Evolutionary conservation across 2,797 vertebrate genomes (phyloP), one percentile per base, ranked within the genome.

Genomic region (Semaprochilodus insignis): DNA sequence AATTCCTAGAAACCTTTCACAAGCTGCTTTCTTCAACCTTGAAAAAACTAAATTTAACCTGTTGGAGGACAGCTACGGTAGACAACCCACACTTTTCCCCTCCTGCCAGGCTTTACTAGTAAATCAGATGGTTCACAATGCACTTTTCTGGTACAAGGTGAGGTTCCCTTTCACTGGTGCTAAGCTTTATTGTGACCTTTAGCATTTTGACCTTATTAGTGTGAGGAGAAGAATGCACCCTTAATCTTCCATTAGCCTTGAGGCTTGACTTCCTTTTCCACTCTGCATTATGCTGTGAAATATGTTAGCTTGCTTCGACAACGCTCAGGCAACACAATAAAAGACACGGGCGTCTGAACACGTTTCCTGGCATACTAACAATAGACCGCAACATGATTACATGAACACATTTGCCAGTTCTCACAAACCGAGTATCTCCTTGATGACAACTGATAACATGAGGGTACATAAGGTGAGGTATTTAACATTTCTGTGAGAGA

Each of bases 121-220:
- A 48, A 71, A 34, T 51, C n/a, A 71, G 21, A 16, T 4, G 4
- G n/a, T 27, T 74, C 54, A 19, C 31, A 59, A 21, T 36, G 10
- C 7, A n/a, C 34, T 59, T 55, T 73, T 16, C 15, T 54, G 23
- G 52, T 31, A 31, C 25, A 59, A 40, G 34, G 34, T 13, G 31
- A 40, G 73, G 31, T 21, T 60, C 73, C 21, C 51, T 23, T 74
- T 40, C 13, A 7, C 73, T 59, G 6, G 16, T 59, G 54, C n/a
- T 55, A 60, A 59, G 54, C 34, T 59, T 40, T 10, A 74, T 36
- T 59, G 59, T 40, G 21, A 40, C 55, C 73, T 74, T 74, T 36
- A n/a, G 16, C 21, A 60, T 27, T 74, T 44, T 74, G 73, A 74
- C 54, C 34, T 59, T 40, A 74, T 60, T 59, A 60, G 13, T 59